phyloP scores from a whole-genome alignment of 1,140 invertebrate genomes.

The Drosophila sulfurigaster region DNA sequence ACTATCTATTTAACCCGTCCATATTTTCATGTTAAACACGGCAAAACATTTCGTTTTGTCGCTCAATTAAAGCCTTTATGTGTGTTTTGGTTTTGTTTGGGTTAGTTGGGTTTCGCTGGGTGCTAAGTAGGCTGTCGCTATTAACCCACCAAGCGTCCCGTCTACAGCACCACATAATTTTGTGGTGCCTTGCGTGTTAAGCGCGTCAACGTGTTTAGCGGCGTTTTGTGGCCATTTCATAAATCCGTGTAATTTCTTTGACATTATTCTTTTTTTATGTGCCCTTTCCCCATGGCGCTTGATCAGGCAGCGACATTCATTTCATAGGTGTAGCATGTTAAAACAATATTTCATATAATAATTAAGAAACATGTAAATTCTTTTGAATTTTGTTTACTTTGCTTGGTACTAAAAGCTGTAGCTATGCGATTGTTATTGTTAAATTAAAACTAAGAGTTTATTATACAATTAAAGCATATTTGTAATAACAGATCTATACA shows the following conservation, averaged over 20 bases:
- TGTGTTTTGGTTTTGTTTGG: constrained; percentile 5
- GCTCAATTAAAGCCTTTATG: constrained; percentile 51
- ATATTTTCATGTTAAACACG: constrained; percentile 39
- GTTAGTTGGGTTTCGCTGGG: constrained; percentile 3
- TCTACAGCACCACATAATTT: constrained; percentile 44
- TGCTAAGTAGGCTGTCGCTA: constrained; percentile 14
- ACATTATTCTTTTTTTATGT: constrained; percentile 29
- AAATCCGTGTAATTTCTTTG: constrained; percentile 69
- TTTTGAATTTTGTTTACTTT: no score
- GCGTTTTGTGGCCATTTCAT: constrained; percentile 71
- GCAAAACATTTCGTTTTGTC: constrained; percentile 51
- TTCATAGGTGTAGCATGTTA: background rate
- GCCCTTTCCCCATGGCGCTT: background rate
- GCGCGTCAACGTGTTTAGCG: constrained; percentile 72
- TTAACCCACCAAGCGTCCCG: background rate
- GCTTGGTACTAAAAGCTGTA: no score
- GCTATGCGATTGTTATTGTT: no score
- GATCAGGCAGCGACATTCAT: background rate
- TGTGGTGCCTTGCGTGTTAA: constrained; percentile 61
- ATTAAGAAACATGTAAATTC: no score
- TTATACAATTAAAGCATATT: no score
- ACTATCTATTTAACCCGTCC: constrained; percentile 1
- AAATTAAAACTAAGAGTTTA: no score
- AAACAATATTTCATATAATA: background rate
- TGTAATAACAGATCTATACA: no score